Evolutionary conservation across 2,888 invertebrate genomes (phyloP).

Genomic region (Dryomyza anilis): DNA sequence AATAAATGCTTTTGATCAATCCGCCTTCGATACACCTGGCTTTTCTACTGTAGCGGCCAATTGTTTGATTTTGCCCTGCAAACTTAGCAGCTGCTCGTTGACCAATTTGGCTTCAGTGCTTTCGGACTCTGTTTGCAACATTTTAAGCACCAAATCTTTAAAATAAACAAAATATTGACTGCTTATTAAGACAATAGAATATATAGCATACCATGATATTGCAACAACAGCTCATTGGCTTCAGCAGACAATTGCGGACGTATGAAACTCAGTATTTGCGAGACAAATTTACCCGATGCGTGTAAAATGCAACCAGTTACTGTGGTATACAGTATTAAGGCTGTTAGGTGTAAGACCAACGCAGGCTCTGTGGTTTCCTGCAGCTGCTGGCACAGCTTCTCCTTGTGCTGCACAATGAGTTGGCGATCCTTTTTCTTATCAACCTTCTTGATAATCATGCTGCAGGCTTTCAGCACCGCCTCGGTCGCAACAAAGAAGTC

Average conservation of each 20-base stretch:
- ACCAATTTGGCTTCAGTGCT: conserved; percentile 63
- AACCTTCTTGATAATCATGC: conserved; percentile 82
- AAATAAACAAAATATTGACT: conserved; percentile 27
- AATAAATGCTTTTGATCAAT: no score
- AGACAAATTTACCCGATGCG: conserved; percentile 92
- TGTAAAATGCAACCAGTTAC: conserved; percentile 83
- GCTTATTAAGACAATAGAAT: conserved; percentile 11
- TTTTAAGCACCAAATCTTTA: conserved; percentile 70
- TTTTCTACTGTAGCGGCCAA: conserved; percentile 51
- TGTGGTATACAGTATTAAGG: conserved; percentile 79
- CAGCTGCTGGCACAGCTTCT: conserved; percentile 80
- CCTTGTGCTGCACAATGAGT: conserved; percentile 78
- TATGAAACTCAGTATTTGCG: conserved; percentile 76
- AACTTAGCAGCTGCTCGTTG: conserved; percentile 53
- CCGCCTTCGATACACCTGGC: no score
- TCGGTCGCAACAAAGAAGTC: conserved; percentile 81
- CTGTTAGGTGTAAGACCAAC: conserved; percentile 76
- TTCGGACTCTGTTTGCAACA: conserved; percentile 64
- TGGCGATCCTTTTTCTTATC: conserved; percentile 88
- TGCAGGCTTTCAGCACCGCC: conserved; percentile 71
- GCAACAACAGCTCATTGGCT: conserved; percentile 68
- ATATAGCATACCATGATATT: conserved; percentile 75
- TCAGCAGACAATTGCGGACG: conserved; percentile 72
- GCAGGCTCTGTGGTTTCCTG: conserved; percentile 77
- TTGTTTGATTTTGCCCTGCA: conserved; percentile 47